phyloP scores from a whole-genome alignment of 2,888 invertebrate species.

The Oligia latruncula region DNA sequence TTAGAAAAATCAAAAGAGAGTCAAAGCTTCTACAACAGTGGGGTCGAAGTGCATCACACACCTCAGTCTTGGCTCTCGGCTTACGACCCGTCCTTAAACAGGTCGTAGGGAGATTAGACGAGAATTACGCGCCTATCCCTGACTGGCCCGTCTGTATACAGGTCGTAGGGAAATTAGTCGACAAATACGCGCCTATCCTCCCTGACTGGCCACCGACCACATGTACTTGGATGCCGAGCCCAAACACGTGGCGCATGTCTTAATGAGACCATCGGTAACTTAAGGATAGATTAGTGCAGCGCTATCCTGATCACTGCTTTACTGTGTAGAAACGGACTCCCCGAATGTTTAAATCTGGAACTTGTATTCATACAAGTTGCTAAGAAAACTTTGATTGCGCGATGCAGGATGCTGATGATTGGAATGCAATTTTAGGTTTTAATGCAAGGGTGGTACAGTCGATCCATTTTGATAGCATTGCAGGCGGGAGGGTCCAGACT shows the following conservation, averaged over 20 bases:
- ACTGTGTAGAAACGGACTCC: slow-evolving; percentile 44
- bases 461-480: not conserved
- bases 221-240: slow-evolving; percentile 1
- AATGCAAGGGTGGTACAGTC: slow-evolving; percentile 5
- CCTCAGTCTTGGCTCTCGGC: slow-evolving; percentile 9
- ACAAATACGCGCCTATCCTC: not conserved
- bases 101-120: not conserved
- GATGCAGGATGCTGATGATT: slow-evolving; percentile 1
- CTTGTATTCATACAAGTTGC: not conserved
- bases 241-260: not conserved
- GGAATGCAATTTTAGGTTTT: slow-evolving; percentile 20
- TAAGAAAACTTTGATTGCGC: slow-evolving; percentile 19
- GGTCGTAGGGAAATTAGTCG: not conserved
- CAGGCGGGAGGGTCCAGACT: not conserved
- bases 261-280: slow-evolving; percentile 19
- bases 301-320: slow-evolving; percentile 27
- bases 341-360: not conserved
- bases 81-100: not conserved
- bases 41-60: slow-evolving; percentile 8
- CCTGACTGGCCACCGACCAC: slow-evolving; percentile 7
- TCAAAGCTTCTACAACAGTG: slow-evolving; percentile 33
- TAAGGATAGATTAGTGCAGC: slow-evolving; percentile 23
- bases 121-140: not conserved
- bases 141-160: not conserved
- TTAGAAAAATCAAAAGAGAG: slow-evolving; percentile 22